Conservation (phyloP, 2,113 vertebrate genomes). For the Gila orcuttii region DNA sequence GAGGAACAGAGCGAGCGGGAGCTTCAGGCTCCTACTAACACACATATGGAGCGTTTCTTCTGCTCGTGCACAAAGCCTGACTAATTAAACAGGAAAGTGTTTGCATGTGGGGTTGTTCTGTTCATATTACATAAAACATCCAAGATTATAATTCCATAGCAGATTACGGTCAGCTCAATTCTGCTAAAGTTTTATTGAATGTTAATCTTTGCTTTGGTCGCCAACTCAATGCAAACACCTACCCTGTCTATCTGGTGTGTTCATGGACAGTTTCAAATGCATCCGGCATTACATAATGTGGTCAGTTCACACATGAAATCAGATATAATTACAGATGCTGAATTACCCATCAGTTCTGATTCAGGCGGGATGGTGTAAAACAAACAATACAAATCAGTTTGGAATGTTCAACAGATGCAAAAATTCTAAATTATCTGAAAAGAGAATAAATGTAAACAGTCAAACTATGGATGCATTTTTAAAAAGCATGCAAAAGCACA, state of each 20-base stretch:
- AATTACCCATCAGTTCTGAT: background rate
- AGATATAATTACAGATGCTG: background rate
- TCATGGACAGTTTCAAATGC: background rate
- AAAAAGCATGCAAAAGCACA: background rate
- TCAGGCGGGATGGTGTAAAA: background rate
- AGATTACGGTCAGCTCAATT: background rate
- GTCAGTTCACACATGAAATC: background rate
- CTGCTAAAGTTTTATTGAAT: background rate
- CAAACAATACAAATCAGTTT: background rate
- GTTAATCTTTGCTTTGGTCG: background rate
- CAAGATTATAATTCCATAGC: conserved; percentile 8
- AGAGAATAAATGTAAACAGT: too few species aligned
- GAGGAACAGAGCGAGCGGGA: background rate
- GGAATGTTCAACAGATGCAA: background rate
- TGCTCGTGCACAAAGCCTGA: conserved; percentile 15
- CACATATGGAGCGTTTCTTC: conserved; percentile 6
- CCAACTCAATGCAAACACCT: background rate
- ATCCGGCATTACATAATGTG: background rate
- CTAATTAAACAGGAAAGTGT: conserved; percentile 33
- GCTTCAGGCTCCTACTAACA: conserved; percentile 24
- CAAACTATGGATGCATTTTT: too few species aligned
- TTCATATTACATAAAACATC: background rate
- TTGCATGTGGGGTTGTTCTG: background rate
- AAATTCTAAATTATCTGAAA: too few species aligned
- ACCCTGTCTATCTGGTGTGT: background rate